Conservation (phyloP, 2,797 vertebrate species). For the Lophotriccus pileatus region DNA sequence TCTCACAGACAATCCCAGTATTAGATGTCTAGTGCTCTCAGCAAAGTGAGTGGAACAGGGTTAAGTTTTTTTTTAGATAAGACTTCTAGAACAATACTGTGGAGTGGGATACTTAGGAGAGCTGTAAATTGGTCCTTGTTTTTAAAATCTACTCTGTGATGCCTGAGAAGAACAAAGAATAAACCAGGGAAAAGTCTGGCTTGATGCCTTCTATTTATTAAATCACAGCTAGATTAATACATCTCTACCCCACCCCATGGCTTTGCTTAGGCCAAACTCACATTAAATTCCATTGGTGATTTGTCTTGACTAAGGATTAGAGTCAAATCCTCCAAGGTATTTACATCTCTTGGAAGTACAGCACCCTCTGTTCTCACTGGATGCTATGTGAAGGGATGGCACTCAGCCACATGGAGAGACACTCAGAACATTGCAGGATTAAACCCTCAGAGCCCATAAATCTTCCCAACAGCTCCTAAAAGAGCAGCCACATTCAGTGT, state of each 20-base stretch:
- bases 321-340: slow-evolving; percentile 7
- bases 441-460: background rate
- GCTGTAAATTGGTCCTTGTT: background rate
- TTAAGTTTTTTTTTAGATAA: background rate
- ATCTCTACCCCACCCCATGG: background rate
- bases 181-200: background rate
- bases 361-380: background rate
- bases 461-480: background rate
- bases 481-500: background rate
- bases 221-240: background rate
- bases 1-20: background rate
- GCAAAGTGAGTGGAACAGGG: background rate
- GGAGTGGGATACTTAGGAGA: background rate
- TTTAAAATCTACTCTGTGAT: background rate
- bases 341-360: background rate
- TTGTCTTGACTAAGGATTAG: slow-evolving; percentile 39
- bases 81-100: background rate
- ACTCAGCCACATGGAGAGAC: background rate
- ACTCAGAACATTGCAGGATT: background rate
- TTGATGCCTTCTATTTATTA: background rate
- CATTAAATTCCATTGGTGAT: slow-evolving; percentile 14
- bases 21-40: background rate
- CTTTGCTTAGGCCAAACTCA: background rate
- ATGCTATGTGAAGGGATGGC: background rate
- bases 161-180: background rate